Conservation (phyloP, 2,113 vertebrate genomes). For the Neodontobutis hainanensis region DNA sequence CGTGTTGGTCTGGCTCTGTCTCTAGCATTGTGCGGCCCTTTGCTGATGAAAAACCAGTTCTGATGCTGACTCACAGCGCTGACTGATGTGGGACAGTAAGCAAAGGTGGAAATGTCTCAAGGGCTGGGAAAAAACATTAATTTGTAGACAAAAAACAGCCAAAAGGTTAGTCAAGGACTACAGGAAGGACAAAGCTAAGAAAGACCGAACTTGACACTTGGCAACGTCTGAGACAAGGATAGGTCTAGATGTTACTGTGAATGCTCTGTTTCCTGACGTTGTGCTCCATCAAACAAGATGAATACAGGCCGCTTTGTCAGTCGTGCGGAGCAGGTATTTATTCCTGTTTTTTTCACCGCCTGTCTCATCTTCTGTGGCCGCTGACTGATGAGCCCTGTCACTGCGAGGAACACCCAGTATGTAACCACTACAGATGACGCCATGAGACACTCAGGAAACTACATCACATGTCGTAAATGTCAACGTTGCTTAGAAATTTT, state of each 20-base stretch:
- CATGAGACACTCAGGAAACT: background rate
- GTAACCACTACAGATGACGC: conserved; percentile 24
- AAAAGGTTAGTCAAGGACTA: background rate
- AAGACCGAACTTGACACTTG: too few relatives aligned
- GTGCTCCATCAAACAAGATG: conserved; percentile 52
- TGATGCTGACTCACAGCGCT: conserved; percentile 53
- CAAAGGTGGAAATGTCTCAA: background rate
- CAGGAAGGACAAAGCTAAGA: too few relatives aligned
- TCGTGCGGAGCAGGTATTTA: conserved; percentile 61
- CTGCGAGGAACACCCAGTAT: conserved; percentile 43
- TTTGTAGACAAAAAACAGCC: conserved; percentile 5
- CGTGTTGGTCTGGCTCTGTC: conserved; percentile 48
- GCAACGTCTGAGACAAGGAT: conserved; percentile 23
- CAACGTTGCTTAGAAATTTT: conserved; percentile 1
- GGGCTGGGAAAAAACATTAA: background rate
- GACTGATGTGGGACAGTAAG: background rate
- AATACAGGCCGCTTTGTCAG: conserved; percentile 49
- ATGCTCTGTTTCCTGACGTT: conserved; percentile 34
- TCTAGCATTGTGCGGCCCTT: conserved; percentile 47
- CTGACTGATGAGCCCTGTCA: conserved; percentile 63
- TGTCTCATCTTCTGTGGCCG: conserved; percentile 24
- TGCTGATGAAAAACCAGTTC: conserved; percentile 43
- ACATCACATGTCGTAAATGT: conserved; percentile 12
- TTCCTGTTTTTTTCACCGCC: conserved; percentile 32
- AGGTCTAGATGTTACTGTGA: conserved; percentile 23